These are phyloP conservation scores for Caenorhabditis sp. DNA, from an alignment of 2,888 invertebrate species.

Conservation along the genomic window DNA sequence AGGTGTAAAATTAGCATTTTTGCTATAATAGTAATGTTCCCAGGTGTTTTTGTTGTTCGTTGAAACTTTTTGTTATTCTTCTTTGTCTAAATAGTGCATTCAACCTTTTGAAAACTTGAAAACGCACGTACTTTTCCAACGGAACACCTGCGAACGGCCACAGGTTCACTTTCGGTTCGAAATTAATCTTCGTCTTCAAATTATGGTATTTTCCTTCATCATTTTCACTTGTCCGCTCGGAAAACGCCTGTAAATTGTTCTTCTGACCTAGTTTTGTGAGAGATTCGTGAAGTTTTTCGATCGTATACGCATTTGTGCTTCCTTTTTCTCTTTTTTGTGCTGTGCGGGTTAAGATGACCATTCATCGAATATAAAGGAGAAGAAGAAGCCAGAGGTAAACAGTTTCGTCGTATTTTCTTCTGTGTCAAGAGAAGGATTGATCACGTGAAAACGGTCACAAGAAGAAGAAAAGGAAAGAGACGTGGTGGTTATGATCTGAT, in stretches of 20 bases:
- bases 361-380: not conserved
- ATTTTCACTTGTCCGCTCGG: not conserved
- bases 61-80: no score
- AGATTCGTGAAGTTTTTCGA: not conserved
- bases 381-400: slow-evolving; percentile 26
- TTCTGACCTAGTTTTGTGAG: slow-evolving; percentile 1
- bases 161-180: no score
- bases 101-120: no score
- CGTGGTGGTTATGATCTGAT: slow-evolving; percentile 39
- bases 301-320: slow-evolving; percentile 3
- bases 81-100: no score
- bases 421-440: slow-evolving; percentile 24
- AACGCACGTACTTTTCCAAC: no score
- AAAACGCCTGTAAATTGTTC: not conserved
- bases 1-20: no score
- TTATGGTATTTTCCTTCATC: not conserved
- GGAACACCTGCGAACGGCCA: no score
- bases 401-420: slow-evolving; percentile 6
- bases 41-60: not conserved
- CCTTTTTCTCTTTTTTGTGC: not conserved
- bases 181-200: no score
- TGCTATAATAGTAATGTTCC: no score
- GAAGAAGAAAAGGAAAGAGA: slow-evolving; percentile 33
- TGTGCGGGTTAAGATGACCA: not conserved
- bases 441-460: slow-evolving; percentile 48